Evolutionary conservation across 1,140 invertebrate species (phyloP).

Genomic region (Bombus polaris): DNA sequence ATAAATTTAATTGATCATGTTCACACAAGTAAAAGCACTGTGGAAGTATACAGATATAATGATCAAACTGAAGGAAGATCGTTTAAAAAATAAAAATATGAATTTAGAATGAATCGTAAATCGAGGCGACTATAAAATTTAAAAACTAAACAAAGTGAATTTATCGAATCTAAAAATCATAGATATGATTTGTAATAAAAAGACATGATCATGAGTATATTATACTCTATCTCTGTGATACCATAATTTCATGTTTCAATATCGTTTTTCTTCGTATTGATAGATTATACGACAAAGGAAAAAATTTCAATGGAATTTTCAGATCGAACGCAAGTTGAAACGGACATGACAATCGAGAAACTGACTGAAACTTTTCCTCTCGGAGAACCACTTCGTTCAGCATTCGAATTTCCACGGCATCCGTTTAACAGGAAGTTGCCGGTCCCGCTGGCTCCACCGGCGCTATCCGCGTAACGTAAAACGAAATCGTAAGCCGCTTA

Average conservation of each 20-base stretch:
- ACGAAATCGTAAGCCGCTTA: slow-evolving; percentile 80
- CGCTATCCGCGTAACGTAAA: slow-evolving; percentile 53
- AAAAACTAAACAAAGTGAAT: no score
- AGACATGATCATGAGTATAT: no score
- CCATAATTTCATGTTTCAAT: background rate
- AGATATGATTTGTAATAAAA: no score
- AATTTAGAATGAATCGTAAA: no score
- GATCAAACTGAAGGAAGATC: no score
- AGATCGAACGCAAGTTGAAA: background rate
- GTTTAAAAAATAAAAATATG: no score
- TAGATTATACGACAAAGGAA: background rate
- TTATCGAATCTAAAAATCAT: no score
- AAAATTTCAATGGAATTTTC: background rate
- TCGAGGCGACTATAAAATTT: no score
- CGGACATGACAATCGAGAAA: background rate
- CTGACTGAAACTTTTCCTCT: background rate
- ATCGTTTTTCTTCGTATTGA: background rate
- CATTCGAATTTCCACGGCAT: background rate
- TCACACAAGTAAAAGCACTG: rapidly evolving
- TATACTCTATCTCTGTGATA: background rate
- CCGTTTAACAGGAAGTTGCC: background rate
- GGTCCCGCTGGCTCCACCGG: background rate
- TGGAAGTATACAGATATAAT: no score
- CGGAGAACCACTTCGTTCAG: background rate
- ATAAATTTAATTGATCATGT: no score